phyloP scores from a whole-genome alignment of 2,113 vertebrate genomes.

The Odobenus rosmarus region DNA sequence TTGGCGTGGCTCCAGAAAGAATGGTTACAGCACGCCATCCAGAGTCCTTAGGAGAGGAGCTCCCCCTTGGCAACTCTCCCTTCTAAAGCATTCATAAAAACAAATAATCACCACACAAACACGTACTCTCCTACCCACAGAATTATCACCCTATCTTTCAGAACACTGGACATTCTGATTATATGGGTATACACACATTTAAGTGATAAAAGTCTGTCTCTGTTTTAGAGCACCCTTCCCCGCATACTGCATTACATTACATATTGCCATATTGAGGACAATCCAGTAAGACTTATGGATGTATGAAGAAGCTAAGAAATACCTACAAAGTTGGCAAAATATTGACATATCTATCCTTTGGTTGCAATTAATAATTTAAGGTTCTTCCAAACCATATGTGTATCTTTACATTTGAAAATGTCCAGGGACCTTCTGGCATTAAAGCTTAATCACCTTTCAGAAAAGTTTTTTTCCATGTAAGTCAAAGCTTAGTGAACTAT shows the following conservation, averaged over 20 bases:
- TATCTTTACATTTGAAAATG: constrained; percentile 29
- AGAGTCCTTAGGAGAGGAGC: constrained; percentile 59
- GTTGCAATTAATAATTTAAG: not conserved
- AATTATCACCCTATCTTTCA: constrained; percentile 62
- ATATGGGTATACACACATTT: not conserved
- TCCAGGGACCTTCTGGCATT: constrained; percentile 44
- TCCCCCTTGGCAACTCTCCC: constrained; percentile 67
- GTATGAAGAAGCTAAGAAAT: constrained; percentile 54
- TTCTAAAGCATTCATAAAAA: constrained; percentile 70
- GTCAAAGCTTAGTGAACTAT: constrained; percentile 36
- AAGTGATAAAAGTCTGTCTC: constrained; percentile 50
- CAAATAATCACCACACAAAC: constrained; percentile 53
- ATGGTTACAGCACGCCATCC: not conserved
- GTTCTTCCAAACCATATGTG: constrained; percentile 7
- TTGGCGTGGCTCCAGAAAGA: constrained; percentile 25
- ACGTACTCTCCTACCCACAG: constrained; percentile 59
- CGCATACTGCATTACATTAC: not conserved
- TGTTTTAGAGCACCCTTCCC: not conserved
- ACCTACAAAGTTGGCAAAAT: constrained; percentile 45
- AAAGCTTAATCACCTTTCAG: constrained; percentile 57
- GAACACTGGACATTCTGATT: constrained; percentile 73
- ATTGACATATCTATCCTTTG: constrained; percentile 35
- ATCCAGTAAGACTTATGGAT: constrained; percentile 56
- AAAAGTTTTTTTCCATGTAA: constrained; percentile 31
- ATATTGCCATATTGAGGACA: not conserved